Percentiles rank a stretch among this genome's conserved stretches.
These are phyloP conservation scores for Murina feae DNA, from an alignment of 2,113 vertebrate genomes.

Conservation along the genomic window DNA sequence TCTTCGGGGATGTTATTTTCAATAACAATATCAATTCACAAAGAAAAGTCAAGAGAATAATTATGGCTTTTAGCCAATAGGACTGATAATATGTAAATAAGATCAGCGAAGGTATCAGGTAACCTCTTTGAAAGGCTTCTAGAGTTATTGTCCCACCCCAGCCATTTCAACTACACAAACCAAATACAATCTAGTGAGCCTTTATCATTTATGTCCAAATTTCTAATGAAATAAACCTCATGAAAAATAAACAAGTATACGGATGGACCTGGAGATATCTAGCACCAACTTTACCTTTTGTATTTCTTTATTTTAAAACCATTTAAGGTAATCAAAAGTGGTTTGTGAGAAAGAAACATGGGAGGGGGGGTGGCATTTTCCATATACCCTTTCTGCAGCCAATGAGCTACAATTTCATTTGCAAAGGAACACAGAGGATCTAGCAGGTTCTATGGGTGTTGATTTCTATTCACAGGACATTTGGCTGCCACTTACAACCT, in stretches of 20 bases:
- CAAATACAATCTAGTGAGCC: background rate
- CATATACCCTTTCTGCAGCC: background rate
- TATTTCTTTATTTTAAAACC: slow-evolving; percentile 30
- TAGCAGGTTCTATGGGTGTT: background rate
- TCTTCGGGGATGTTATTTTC: slow-evolving; percentile 64
- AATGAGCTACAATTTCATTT: background rate
- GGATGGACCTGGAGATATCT: background rate
- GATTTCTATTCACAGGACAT: background rate
- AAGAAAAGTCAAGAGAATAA: slow-evolving; percentile 54
- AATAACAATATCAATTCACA: slow-evolving; percentile 56
- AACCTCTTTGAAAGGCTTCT: slow-evolving; percentile 2
- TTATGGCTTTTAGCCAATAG: slow-evolving; percentile 42
- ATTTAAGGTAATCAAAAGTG: background rate
- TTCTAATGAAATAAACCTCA: slow-evolving; percentile 47
- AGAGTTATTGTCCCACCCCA: background rate
- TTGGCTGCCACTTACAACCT: background rate
- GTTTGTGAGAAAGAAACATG: background rate
- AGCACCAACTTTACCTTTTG: background rate
- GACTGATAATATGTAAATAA: background rate
- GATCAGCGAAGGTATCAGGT: background rate
- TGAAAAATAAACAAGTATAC: slow-evolving; percentile 32
- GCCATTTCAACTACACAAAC: background rate
- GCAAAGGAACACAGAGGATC: background rate
- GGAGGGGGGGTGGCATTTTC: background rate
- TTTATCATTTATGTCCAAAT: slow-evolving; percentile 27